Percentiles rank a stretch among this genome's conserved stretches.
phyloP scores from a whole-genome alignment of 2,888 invertebrate genomes.

The Pegoplata infirma region DNA sequence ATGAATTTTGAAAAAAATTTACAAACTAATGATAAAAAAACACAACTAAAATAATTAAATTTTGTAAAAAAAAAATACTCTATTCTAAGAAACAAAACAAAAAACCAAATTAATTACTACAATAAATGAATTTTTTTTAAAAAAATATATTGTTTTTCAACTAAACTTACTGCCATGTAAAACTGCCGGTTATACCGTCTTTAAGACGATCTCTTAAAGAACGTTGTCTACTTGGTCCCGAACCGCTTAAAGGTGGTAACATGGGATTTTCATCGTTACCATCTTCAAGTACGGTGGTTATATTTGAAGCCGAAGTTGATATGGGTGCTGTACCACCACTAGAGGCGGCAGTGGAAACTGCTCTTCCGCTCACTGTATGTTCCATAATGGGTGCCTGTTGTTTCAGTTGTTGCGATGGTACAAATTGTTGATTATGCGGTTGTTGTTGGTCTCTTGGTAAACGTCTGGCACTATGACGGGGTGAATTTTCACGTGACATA shows the following conservation, averaged over 20 bases:
- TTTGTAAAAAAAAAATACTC: not conserved
- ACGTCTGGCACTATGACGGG: conserved; percentile 74
- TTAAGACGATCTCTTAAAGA: conserved; percentile 88
- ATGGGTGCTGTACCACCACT: conserved; percentile 65
- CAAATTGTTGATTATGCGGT: conserved; percentile 64
- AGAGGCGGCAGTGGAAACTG: conserved; percentile 33
- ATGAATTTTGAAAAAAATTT: not conserved
- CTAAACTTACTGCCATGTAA: conserved; percentile 88
- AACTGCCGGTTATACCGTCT: conserved; percentile 88
- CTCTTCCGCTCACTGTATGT: conserved; percentile 65
- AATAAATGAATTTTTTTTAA: not conserved
- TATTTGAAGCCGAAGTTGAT: conserved; percentile 75
- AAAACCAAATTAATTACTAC: too few relatives aligned
- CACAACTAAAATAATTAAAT: not conserved
- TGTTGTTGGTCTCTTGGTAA: conserved; percentile 61
- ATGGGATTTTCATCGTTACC: conserved; percentile 72
- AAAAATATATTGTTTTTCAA: conserved; percentile 36
- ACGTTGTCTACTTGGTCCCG: conserved; percentile 84
- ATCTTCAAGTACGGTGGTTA: conserved; percentile 72
- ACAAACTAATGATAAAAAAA: not conserved
- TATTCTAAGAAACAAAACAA: too few relatives aligned
- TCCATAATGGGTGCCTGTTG: conserved; percentile 72
- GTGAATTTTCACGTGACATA: conserved; percentile 78
- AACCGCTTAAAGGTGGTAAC: conserved; percentile 75
- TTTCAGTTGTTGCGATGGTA: conserved; percentile 66